Conservation (phyloP, 1,140 invertebrate genomes). For the Cherax quadricarinatus region DNA sequence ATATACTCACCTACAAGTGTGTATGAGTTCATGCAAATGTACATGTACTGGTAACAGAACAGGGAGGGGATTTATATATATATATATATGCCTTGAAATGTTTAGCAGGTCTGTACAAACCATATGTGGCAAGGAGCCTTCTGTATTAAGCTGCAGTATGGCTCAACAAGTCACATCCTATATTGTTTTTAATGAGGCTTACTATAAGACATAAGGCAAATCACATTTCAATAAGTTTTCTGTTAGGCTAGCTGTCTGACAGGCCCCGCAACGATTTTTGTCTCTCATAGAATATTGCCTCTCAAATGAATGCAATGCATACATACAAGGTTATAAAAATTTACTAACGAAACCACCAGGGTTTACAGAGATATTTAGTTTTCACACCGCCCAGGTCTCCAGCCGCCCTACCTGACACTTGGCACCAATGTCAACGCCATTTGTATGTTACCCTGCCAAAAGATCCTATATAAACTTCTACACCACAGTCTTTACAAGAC, state of each 20-base stretch:
- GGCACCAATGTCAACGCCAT: not conserved
- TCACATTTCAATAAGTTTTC: constrained; percentile 43
- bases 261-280: constrained; percentile 21
- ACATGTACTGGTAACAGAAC: not conserved
- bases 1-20: not conserved
- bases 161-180: constrained; percentile 38
- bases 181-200: constrained; percentile 43
- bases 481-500: constrained; percentile 24
- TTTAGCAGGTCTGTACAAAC: constrained; percentile 55
- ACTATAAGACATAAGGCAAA: constrained; percentile 66
- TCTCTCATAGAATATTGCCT: constrained; percentile 55
- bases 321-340: constrained; percentile 26
- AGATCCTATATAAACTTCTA: constrained; percentile 29
- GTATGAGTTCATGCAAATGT: constrained; percentile 14
- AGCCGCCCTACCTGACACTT: constrained; percentile 32
- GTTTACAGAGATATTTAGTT: not conserved
- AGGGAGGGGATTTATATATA: constrained; percentile 11
- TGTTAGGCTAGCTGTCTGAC: constrained; percentile 53
- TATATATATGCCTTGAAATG: constrained; percentile 25
- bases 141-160: constrained; percentile 21
- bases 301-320: not conserved
- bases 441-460: not conserved
- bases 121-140: constrained; percentile 40
- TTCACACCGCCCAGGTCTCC: constrained; percentile 26
- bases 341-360: constrained; percentile 25